These are phyloP conservation scores for Emydocephalus ijimae DNA, from an alignment of 2,113 vertebrate species.

Conservation along the genomic window DNA sequence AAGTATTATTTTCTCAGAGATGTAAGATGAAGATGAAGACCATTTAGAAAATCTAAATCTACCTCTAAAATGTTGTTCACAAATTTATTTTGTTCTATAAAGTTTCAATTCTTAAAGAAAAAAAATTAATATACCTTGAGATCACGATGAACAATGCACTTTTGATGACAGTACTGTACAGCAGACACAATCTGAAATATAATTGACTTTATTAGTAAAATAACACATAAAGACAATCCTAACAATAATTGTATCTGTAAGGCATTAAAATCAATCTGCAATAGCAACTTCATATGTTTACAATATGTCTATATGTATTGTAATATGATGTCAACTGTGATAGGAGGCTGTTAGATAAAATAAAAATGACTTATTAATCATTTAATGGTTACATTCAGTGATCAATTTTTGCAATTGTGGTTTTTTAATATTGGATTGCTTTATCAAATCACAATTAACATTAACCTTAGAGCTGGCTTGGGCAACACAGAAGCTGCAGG, in stretches of 20 bases:
- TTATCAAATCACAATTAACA: background rate
- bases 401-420: background rate
- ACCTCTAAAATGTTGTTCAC: background rate
- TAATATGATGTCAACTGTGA: background rate
- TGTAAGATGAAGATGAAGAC: background rate
- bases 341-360: background rate
- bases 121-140: conserved; percentile 81
- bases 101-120: conserved; percentile 13
- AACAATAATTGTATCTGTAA: background rate
- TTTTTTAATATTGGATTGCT: background rate
- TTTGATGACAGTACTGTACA: conserved; percentile 97
- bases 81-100: background rate
- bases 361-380: background rate
- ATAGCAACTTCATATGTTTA: background rate
- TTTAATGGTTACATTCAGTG: background rate
- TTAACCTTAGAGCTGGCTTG: background rate
- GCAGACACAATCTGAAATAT: conserved; percentile 94
- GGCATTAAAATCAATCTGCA: background rate
- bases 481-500: background rate
- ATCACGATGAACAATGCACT: conserved; percentile 95
- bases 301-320: background rate
- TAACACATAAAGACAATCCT: background rate
- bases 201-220: conserved; percentile 42
- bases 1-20: background rate
- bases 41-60: background rate